Evolutionary conservation across 2,113 vertebrate genomes (phyloP), one percentile per base, ranked within the genome.

Genomic region (Coptodon bakossiorum): DNA sequence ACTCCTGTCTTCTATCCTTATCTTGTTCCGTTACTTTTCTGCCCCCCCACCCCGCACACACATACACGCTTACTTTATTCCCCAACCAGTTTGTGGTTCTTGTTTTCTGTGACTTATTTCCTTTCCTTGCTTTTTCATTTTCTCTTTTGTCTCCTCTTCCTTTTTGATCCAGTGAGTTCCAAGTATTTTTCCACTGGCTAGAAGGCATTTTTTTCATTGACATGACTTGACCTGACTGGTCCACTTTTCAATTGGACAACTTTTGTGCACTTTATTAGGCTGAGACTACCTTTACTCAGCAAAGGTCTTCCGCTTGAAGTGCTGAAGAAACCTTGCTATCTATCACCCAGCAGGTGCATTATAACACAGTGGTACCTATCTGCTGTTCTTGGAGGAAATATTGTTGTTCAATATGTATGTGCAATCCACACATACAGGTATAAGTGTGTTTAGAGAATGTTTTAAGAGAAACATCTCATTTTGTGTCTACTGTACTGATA

Each of bases 111-210:
- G 13, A 83, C 76, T 63, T 66, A 52, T 66, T 24, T 54, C 63
- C n/a, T 22, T 31, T 52, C 10, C 10, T 52, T 12, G 29, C 19
- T 6, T 16, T 52, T 17, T 27, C 3, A 29, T 5, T 57, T 52
- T 76, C 22, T 27, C 52, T 36, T 50, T 12, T 53, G 11, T 86
- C 34, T 68, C n/a, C 73, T 84, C 27, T 90, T 78, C 29, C 16
- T 4, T 81, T 94, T 90, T 91, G 82, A 90, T 93, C 84, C 79
- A 16, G 38, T 31, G 12, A 79, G 34, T 89, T 84, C n/a, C 50
- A 78, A 80, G 27, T 68, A 71, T 34, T 86, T 63, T 86, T 86
- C 27, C 38, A 45, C 3, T 40, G 53, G 9, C 53, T 29, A 7
- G 27, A 78, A 57, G 80, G 14, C 54, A 29, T 78, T 78, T 90